Evolutionary conservation across 2,888 invertebrate species (phyloP), one percentile per base, ranked within the genome.

Genomic region (Iphiclides podalirius): DNA sequence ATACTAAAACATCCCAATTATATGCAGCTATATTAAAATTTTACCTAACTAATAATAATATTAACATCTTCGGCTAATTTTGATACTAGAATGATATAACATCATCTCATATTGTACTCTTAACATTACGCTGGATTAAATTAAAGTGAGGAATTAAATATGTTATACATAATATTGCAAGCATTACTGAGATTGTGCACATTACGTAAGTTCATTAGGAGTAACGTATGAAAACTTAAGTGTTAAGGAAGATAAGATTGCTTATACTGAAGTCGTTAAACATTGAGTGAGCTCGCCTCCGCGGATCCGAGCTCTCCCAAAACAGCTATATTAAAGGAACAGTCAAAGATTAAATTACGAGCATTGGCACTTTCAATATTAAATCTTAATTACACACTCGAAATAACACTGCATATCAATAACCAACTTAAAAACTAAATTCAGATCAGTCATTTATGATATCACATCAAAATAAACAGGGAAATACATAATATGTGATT

Each of bases 371-470:
- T 89, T 88, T 88, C 83, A 88, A 84, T 85, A 87, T 87, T 87
- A 84, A 80, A 79, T 79, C 83, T 88, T 86, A 89, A 85, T 82
- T 86, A 88, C 81, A 85, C 79, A 78, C 79, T 83, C 79, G 82
- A 86, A 86, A 84, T 87, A 89, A 88, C 88, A 88, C 88, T 88
- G 89, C 85, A 79, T 81, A 87, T 85, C 75, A 81, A 86, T 85
- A 88, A 89, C 79, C 88, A 89, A 89, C 89, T 89, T 90, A 89
- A 86, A 88, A 89, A 89, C 89, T 89, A 89, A 90, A 87, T 88
- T 89, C 89, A 90, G 89, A 90, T 90, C 89, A 90, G 90, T 90
- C 90, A 86, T 90, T 89, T 88, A 89, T 89, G 89, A 89, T 90
- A 90, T 90, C 90, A 90, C 90, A 90, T 90, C 88, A 89, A 90